These are phyloP conservation scores for Sarcophaga caerulescens DNA, from an alignment of 2,888 invertebrate species.

Conservation along the genomic window DNA sequence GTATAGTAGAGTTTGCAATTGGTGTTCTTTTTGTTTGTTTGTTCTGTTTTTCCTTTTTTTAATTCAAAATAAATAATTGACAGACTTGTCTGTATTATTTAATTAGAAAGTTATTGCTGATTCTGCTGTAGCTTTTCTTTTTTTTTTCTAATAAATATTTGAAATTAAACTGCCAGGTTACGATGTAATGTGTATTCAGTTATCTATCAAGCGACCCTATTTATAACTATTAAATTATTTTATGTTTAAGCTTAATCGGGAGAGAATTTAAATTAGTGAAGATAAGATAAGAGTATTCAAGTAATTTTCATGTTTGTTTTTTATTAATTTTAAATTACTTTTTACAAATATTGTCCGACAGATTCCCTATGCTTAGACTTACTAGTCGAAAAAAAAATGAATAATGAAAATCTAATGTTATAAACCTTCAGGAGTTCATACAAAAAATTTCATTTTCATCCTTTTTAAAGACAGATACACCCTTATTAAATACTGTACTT, in stretches of 20 bases:
- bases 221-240: background rate
- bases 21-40: conserved; percentile 24
- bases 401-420: conserved; percentile 4
- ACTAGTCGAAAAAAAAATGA: conserved; percentile 17
- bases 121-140: background rate
- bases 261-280: background rate
- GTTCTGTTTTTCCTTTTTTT: conserved; percentile 1
- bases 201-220: conserved; percentile 32
- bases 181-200: no score
- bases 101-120: background rate
- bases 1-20: conserved; percentile 38
- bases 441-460: conserved; percentile 6
- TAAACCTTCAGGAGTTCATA: conserved; percentile 9
- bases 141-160: background rate
- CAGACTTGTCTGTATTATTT: background rate
- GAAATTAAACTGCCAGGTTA: no score
- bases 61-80: conserved; percentile 13
- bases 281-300: background rate
- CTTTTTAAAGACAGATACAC: conserved; percentile 4
- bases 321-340: conserved; percentile 13
- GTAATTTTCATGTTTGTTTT: conserved; percentile 3
- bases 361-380: conserved; percentile 48
- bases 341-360: conserved; percentile 64
- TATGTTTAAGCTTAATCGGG: background rate
- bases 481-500: background rate